Evolutionary conservation across 2,888 invertebrate genomes (phyloP).

Genomic region (Hemaris fuciformis): DNA sequence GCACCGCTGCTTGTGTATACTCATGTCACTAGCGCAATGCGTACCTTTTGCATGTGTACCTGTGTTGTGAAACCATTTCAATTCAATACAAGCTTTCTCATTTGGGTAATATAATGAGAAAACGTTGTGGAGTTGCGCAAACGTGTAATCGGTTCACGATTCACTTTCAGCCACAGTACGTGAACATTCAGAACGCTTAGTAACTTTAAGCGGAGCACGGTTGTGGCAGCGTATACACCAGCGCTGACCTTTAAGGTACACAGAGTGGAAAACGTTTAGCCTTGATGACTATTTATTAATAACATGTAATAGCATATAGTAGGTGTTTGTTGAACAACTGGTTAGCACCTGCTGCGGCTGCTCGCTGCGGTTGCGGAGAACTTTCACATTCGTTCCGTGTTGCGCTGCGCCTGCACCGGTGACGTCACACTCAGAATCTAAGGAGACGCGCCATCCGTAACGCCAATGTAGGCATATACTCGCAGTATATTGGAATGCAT

Average conservation of each 20-base stretch:
- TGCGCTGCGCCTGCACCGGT: slow-evolving; percentile 61
- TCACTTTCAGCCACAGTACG: slow-evolving; percentile 38
- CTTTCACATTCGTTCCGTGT: slow-evolving; percentile 77
- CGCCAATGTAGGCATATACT: neutral
- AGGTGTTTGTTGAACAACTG: slow-evolving; percentile 49
- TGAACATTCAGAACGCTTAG: slow-evolving; percentile 28
- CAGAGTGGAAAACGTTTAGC: slow-evolving; percentile 21
- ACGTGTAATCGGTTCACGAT: slow-evolving; percentile 34
- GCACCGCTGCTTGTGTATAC: slow-evolving; percentile 33
- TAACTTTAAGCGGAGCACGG: neutral
- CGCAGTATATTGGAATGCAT: neutral
- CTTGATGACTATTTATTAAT: slow-evolving; percentile 28
- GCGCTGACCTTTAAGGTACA: slow-evolving; percentile 12
- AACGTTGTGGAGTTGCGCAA: slow-evolving; percentile 45
- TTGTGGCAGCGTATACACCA: neutral
- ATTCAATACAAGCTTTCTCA: slow-evolving; percentile 19
- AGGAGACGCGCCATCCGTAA: slow-evolving; percentile 5
- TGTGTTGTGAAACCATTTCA: slow-evolving; percentile 41
- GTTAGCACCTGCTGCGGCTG: slow-evolving; percentile 65
- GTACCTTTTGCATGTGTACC: slow-evolving; percentile 43
- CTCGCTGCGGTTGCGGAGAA: slow-evolving; percentile 60
- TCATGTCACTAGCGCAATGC: slow-evolving; percentile 47
- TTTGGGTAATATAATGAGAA: slow-evolving; percentile 33
- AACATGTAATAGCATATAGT: slow-evolving; percentile 30
- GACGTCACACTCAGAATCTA: slow-evolving; percentile 54